Percentiles rank a stretch among this genome's conserved stretches.
phyloP scores from a whole-genome alignment of 2,113 vertebrate species.

The Pseudopipra pipra region DNA sequence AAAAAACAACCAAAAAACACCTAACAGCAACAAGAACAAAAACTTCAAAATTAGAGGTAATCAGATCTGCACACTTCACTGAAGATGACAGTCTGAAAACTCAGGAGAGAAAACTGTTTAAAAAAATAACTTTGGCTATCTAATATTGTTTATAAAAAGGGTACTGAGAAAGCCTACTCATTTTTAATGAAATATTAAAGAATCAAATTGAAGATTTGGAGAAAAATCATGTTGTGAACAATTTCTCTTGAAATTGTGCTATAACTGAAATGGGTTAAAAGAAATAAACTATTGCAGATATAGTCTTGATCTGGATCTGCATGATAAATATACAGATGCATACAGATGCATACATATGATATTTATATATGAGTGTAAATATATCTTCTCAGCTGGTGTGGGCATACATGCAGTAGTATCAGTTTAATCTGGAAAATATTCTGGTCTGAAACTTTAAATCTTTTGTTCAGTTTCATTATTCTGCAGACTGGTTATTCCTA shows the following conservation, averaged over 20 bases:
- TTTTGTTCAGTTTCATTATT: not conserved
- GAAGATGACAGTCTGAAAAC: not conserved
- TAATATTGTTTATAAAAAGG: not conserved
- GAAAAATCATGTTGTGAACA: not conserved
- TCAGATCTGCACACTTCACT: not conserved
- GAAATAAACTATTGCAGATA: not conserved
- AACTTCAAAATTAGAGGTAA: not conserved
- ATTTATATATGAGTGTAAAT: not conserved
- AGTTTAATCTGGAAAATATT: not conserved
- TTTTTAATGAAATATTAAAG: not conserved
- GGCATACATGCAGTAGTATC: not conserved
- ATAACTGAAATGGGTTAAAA: not conserved
- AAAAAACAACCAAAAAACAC: not conserved
- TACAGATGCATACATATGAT: not conserved
- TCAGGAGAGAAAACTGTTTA: not conserved
- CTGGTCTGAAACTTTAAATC: not conserved
- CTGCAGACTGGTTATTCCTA: not conserved
- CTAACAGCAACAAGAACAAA: not conserved
- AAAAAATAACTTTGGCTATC: not conserved
- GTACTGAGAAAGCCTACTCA: not conserved
- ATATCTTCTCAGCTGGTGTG: not conserved
- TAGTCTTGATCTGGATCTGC: not conserved
- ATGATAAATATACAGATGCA: not conserved
- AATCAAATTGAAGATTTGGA: not conserved
- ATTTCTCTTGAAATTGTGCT: not conserved